Percentiles rank a stretch among this genome's conserved stretches.
Evolutionary conservation across 1,140 invertebrate genomes (phyloP).

Genomic region (Drosophila melanica): DNA sequence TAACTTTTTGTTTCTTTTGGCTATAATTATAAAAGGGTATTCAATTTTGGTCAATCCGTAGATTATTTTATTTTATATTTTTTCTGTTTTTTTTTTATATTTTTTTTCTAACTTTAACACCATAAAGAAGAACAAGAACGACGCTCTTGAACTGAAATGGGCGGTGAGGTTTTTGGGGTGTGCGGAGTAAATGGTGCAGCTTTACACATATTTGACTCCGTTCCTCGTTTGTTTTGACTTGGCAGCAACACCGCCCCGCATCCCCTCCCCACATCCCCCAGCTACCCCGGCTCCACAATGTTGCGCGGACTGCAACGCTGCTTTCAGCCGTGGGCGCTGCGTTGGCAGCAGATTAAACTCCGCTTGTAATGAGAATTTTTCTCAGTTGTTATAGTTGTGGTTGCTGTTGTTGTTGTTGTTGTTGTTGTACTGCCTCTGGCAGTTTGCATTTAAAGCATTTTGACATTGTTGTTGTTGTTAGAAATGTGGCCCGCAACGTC

Average conservation of each 20-base stretch:
- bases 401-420: conserved; percentile 24
- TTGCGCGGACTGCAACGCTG: neutral
- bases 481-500: conserved; percentile 44
- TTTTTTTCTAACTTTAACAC: conserved; percentile 54
- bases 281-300: neutral
- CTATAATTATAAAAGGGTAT: neutral
- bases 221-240: no score
- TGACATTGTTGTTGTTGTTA: conserved; percentile 22
- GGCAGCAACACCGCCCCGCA: no score
- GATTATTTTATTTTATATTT: neutral
- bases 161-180: neutral
- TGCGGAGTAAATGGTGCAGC: conserved; percentile 6
- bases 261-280: neutral
- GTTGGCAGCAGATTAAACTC: conserved; percentile 72
- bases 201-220: neutral
- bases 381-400: conserved; percentile 34
- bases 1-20: no score
- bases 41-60: neutral
- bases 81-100: no score
- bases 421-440: conserved; percentile 54
- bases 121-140: conserved; percentile 9
- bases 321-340: conserved; percentile 37
- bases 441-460: conserved; percentile 77
- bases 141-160: neutral
- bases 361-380: conserved; percentile 79